Conservation (phyloP, 2,113 vertebrate genomes). For the Ardeotis arabs region DNA sequence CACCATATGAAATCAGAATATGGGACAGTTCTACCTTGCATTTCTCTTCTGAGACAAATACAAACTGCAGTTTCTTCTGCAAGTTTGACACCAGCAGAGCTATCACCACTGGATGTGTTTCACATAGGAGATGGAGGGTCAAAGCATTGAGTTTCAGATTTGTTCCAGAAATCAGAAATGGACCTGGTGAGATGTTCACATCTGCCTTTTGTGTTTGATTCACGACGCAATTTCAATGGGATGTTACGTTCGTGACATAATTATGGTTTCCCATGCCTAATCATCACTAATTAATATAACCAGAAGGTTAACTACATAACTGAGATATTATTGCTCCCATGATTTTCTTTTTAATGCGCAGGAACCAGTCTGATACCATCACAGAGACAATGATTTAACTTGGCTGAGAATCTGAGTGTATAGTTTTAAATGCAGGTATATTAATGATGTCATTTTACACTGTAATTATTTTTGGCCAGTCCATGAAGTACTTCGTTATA, state of each 20-base stretch:
- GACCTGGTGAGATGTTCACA: neutral
- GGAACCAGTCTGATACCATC: slow-evolving; percentile 19
- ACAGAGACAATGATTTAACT: slow-evolving; percentile 17
- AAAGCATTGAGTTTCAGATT: neutral
- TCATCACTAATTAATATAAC: slow-evolving; percentile 64
- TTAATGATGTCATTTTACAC: neutral
- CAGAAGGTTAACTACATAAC: slow-evolving; percentile 66
- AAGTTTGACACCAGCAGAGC: neutral
- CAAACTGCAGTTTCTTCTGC: neutral
- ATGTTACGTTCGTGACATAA: slow-evolving; percentile 23
- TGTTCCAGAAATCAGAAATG: neutral
- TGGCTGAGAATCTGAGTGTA: neutral
- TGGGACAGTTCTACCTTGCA: neutral
- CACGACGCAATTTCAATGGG: neutral
- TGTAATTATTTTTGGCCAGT: neutral
- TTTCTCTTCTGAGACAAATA: neutral
- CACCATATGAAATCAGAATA: neutral
- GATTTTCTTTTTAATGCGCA: slow-evolving; percentile 49
- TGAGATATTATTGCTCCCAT: slow-evolving; percentile 48
- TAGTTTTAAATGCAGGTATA: slow-evolving; percentile 33
- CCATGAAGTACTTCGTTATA: neutral
- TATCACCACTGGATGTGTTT: neutral
- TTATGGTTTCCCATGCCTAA: slow-evolving; percentile 47
- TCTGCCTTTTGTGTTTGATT: slow-evolving; percentile 44
- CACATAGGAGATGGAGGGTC: neutral